Conservation (phyloP, 2,888 invertebrate species). For the Gonocerus acuteangulatus region DNA sequence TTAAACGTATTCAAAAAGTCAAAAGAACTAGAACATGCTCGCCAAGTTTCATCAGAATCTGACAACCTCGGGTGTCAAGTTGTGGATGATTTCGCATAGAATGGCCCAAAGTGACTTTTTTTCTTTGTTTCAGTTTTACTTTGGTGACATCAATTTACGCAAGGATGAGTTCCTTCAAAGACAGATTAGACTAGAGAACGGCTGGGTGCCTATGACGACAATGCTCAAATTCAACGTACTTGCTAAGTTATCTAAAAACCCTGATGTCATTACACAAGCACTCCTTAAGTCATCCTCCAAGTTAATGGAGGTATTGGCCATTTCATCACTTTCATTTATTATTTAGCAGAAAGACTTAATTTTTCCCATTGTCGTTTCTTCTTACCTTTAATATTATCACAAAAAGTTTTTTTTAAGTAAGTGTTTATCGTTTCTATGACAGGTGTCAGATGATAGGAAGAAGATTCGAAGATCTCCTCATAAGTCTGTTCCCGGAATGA, state of each 20-base stretch:
- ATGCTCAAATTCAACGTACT: slow-evolving; percentile 85
- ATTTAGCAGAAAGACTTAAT: too few relatives aligned
- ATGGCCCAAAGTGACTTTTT: neutral
- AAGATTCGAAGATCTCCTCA: slow-evolving; percentile 68
- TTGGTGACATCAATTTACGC: slow-evolving; percentile 86
- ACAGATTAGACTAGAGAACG: slow-evolving; percentile 75
- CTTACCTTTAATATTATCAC: too few relatives aligned
- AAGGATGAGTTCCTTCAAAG: slow-evolving; percentile 89
- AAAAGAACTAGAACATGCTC: too few relatives aligned
- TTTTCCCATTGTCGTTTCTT: too few relatives aligned
- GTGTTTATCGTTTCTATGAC: too few relatives aligned
- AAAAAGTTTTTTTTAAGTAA: too few relatives aligned
- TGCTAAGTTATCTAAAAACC: slow-evolving; percentile 59
- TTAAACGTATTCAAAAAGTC: too few relatives aligned
- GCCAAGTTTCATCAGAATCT: too few relatives aligned
- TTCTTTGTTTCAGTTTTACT: slow-evolving; percentile 54
- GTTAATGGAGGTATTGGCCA: slow-evolving; percentile 66
- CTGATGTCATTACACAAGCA: slow-evolving; percentile 62
- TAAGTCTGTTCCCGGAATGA: slow-evolving; percentile 72
- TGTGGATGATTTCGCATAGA: too few relatives aligned
- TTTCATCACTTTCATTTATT: too few relatives aligned
- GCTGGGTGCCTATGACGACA: slow-evolving; percentile 80
- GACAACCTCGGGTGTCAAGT: too few relatives aligned
- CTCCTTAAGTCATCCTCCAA: slow-evolving; percentile 64
- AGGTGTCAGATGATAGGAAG: slow-evolving; percentile 59